Evolutionary conservation across 1,140 invertebrate species (phyloP).

Genomic region (Drosophila mauritiana): DNA sequence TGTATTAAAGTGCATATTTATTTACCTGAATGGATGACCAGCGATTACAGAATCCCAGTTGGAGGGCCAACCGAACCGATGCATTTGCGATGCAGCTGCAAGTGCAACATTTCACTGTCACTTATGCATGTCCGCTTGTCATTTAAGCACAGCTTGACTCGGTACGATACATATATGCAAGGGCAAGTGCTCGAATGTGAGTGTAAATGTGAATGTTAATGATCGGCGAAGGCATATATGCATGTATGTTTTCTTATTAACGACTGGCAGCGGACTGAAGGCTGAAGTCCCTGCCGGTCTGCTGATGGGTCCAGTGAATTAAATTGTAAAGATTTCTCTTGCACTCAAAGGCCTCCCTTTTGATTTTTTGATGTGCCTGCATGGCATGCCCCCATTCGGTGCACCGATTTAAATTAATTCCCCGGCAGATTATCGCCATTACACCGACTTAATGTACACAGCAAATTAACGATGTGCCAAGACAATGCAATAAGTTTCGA

Average conservation of each 20-base stretch:
- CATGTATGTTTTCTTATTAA: constrained; percentile 53
- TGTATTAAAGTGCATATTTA: constrained; percentile 37
- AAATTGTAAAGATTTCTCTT: constrained; percentile 69
- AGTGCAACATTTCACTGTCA: constrained; percentile 77
- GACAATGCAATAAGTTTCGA: constrained; percentile 50
- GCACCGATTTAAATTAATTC: constrained; percentile 51
- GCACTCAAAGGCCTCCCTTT: constrained; percentile 32
- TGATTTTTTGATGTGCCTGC: constrained; percentile 42
- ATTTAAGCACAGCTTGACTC: constrained; percentile 66
- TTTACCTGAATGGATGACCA: constrained; percentile 56
- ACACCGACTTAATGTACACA: constrained; percentile 46
- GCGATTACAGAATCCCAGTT: constrained; percentile 41
- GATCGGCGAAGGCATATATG: constrained; percentile 22
- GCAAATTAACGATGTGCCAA: constrained; percentile 51
- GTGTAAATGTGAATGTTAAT: constrained; percentile 5
- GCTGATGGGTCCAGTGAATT: constrained; percentile 60
- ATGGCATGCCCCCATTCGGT: not conserved
- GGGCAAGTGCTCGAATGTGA: not conserved
- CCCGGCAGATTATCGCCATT: constrained; percentile 44
- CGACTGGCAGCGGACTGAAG: constrained; percentile 40
- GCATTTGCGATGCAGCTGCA: constrained; percentile 30
- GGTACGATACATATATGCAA: constrained; percentile 1
- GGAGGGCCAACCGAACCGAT: constrained; percentile 22
- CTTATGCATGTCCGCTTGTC: constrained; percentile 73
- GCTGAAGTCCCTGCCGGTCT: constrained; percentile 12